Conservation (phyloP, 2,113 vertebrate genomes). For the Sterrhoptilus dennistouni region DNA sequence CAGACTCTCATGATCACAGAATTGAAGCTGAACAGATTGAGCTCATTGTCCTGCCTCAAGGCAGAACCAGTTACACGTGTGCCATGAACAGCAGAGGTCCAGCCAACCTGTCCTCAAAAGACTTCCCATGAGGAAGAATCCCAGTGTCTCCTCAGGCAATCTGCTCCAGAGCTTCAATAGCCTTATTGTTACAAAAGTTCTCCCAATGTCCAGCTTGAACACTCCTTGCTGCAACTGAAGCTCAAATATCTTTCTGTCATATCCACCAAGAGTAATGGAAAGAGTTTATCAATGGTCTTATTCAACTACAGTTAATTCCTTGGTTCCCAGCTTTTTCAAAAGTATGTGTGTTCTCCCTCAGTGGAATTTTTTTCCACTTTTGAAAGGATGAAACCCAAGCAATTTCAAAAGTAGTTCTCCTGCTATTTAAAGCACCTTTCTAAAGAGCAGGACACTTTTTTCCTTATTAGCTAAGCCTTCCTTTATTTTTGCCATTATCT, state of each 20-base stretch:
- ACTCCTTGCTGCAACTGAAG: not conserved
- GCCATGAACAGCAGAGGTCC: not conserved
- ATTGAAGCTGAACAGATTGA: not conserved
- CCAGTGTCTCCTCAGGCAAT: not conserved
- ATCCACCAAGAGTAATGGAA: not conserved
- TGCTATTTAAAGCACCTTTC: not conserved
- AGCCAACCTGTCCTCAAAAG: constrained; percentile 2
- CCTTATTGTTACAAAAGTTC: not conserved
- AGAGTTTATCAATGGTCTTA: not conserved
- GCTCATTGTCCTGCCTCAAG: not conserved
- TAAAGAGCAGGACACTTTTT: not conserved
- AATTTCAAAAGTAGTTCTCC: not conserved
- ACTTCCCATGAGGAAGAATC: not conserved
- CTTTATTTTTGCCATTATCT: not conserved
- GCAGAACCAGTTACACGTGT: not conserved
- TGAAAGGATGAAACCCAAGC: not conserved
- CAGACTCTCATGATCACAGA: not conserved
- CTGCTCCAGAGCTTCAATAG: not conserved
- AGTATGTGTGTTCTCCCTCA: not conserved
- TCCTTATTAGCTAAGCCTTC: not conserved
- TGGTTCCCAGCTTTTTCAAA: not conserved
- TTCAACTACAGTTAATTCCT: not conserved
- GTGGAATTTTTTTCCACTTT: not conserved
- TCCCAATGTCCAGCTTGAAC: not conserved
- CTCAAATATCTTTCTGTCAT: not conserved